These are phyloP conservation scores for Steinernema feltiae DNA, from an alignment of 1,140 invertebrate species.

Conservation along the genomic window DNA sequence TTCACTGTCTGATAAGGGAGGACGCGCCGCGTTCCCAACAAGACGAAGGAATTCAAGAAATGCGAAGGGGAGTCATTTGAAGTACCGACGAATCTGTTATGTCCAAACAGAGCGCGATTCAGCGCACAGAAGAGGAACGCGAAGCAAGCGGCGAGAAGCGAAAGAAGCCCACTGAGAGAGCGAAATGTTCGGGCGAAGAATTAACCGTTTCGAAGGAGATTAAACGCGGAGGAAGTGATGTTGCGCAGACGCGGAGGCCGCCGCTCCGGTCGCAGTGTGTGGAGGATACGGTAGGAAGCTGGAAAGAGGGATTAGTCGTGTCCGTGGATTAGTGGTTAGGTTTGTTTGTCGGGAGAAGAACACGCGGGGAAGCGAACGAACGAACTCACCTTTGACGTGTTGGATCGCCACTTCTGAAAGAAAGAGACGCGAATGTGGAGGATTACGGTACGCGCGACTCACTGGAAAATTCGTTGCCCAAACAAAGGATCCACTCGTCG, in stretches of 20 bases:
- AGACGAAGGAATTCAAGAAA: neutral
- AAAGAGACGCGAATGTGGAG: neutral
- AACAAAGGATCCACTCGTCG: constrained; percentile 74
- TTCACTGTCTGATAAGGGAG: neutral
- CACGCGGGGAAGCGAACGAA: neutral
- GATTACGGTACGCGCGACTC: constrained; percentile 46
- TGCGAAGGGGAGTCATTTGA: neutral
- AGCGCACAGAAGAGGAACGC: too few relatives aligned
- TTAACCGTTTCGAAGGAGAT: constrained; percentile 10
- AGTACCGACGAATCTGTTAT: too few relatives aligned
- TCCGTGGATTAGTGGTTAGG: constrained; percentile 5
- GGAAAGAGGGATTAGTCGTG: neutral
- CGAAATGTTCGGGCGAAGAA: neutral
- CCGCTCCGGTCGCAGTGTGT: neutral
- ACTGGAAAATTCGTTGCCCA: constrained; percentile 67
- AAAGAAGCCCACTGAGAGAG: neutral
- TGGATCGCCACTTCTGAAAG: constrained; percentile 22
- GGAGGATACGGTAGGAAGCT: constrained; percentile 9
- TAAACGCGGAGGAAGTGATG: neutral
- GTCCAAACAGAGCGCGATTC: too few relatives aligned
- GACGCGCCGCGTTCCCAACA: neutral
- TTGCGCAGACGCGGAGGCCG: neutral
- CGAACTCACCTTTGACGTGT: neutral
- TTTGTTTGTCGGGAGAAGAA: neutral
- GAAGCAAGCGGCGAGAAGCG: neutral